A percentile compares a stretch with the other conserved stretches of the same genome.
phyloP scores from a whole-genome alignment of 2,888 invertebrate species.

The Cantharis rufa region DNA sequence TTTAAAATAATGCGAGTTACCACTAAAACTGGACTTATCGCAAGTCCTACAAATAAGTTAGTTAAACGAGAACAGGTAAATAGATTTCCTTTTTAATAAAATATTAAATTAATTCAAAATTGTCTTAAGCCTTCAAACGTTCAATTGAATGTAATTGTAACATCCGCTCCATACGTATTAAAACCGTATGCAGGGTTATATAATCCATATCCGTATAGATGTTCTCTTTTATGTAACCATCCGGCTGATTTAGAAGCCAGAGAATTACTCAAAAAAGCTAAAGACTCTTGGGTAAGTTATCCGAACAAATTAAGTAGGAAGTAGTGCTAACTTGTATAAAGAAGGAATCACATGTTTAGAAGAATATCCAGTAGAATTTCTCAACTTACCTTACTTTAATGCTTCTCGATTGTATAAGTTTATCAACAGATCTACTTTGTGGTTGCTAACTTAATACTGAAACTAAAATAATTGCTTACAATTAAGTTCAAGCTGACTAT shows the following conservation, averaged over 20 bases:
- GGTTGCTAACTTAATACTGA: too few relatives aligned
- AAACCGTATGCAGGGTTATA: constrained; percentile 81
- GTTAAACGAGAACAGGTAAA: constrained; percentile 40
- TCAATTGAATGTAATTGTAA: constrained; percentile 64
- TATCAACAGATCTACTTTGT: too few relatives aligned
- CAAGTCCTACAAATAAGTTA: constrained; percentile 60
- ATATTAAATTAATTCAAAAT: background rate
- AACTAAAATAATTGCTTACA: too few relatives aligned
- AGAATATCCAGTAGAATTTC: too few relatives aligned
- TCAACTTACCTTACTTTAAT: too few relatives aligned
- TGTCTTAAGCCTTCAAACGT: constrained; percentile 49
- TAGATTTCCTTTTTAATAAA: background rate
- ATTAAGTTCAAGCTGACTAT: too few relatives aligned
- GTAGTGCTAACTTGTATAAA: too few relatives aligned
- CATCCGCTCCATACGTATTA: constrained; percentile 73
- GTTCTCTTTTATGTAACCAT: constrained; percentile 84
- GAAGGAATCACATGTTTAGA: too few relatives aligned
- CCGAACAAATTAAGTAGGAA: background rate
- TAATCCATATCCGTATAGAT: constrained; percentile 79
- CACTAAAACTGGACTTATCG: constrained; percentile 69
- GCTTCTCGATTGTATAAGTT: too few relatives aligned
- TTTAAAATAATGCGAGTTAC: constrained; percentile 61
- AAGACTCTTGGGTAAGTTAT: constrained; percentile 67
- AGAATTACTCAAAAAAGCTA: constrained; percentile 71
- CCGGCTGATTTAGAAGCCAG: constrained; percentile 76